Evolutionary conservation across 2,113 vertebrate species (phyloP).

Genomic region (Antechinus flavipes): DNA sequence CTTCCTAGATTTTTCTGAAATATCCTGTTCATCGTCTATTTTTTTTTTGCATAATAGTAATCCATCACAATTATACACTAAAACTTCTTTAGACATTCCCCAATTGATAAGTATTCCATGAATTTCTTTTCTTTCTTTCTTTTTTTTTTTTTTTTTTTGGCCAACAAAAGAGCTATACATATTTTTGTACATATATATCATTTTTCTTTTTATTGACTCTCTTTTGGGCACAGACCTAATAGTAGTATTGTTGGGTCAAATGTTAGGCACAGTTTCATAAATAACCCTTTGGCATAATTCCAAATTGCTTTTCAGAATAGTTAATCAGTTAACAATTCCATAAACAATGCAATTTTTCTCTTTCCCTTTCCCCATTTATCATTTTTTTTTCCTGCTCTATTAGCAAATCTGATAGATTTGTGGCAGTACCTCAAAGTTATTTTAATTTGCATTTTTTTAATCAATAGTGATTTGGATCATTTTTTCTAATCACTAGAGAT

Average conservation of each 20-base stretch:
- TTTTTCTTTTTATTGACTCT: background rate
- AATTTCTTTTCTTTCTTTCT: background rate
- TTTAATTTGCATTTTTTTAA: background rate
- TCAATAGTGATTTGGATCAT: background rate
- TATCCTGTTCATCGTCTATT: background rate
- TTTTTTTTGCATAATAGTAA: background rate
- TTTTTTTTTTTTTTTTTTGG: background rate
- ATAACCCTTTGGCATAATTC: background rate
- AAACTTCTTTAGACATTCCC: too few relatives aligned
- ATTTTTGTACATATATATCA: background rate
- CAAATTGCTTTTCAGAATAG: background rate
- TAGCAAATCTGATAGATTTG: background rate
- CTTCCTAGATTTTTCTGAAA: background rate
- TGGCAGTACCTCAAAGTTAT: background rate
- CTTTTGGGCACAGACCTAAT: background rate
- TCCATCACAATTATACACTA: background rate
- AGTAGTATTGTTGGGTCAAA: background rate
- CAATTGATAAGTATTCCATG: background rate
- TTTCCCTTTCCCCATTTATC: background rate
- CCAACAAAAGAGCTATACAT: background rate
- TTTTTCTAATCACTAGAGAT: background rate
- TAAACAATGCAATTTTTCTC: background rate
- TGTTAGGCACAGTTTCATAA: background rate
- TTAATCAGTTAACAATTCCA: background rate
- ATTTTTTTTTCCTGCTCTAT: background rate